A percentile compares a stretch with the other conserved stretches of the same genome.
These are phyloP conservation scores for Ambastaia sidthimunki DNA, from an alignment of 2,797 vertebrate species.

Conservation along the genomic window DNA sequence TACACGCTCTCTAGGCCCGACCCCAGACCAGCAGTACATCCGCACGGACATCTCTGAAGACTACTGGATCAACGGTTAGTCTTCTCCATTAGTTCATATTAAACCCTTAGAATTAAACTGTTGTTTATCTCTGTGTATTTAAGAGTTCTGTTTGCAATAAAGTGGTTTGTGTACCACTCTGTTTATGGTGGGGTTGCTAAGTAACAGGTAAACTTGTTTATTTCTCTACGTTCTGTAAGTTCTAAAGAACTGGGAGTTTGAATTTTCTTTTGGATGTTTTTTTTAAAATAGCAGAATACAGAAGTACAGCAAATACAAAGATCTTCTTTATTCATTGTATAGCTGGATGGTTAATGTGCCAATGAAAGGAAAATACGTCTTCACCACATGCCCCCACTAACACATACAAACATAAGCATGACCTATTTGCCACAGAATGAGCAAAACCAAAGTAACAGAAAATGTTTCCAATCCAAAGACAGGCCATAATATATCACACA, in stretches of 20 bases:
- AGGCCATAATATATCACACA: conserved; percentile 8
- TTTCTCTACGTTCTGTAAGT: too few relatives aligned
- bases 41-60: conserved; percentile 96
- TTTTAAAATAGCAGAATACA: not conserved
- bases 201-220: too few relatives aligned
- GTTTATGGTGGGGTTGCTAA: too few relatives aligned
- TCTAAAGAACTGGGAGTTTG: too few relatives aligned
- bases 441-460: conserved; percentile 31
- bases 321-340: not conserved
- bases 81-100: not conserved
- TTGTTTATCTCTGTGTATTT: too few relatives aligned
- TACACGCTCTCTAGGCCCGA: conserved; percentile 91
- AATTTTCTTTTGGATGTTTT: not conserved
- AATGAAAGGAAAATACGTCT: not conserved
- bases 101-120: too few relatives aligned
- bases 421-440: conserved; percentile 10
- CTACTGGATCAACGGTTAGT: conserved; percentile 96
- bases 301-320: not conserved
- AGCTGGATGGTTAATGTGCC: not conserved
- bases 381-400: not conserved
- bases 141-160: too few relatives aligned
- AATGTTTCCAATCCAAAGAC: conserved; percentile 19
- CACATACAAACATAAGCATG: conserved; percentile 12
- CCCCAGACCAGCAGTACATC: conserved; percentile 92
- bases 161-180: too few relatives aligned